Percentiles rank a stretch among this genome's conserved stretches.
phyloP scores from a whole-genome alignment of 2,113 vertebrate genomes.

The Antigone vipio region DNA sequence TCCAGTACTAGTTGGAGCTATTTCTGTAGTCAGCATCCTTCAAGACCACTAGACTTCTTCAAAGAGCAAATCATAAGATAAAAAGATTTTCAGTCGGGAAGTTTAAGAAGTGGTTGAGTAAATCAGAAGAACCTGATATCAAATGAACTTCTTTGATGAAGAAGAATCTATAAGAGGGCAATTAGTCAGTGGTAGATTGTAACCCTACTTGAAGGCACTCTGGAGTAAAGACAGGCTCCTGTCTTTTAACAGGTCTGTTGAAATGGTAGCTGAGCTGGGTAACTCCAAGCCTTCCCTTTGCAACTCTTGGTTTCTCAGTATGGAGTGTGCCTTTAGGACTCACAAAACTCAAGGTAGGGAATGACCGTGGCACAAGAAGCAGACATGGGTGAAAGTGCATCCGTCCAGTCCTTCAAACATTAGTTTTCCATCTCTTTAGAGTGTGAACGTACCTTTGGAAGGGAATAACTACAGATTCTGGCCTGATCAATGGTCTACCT shows the following conservation, averaged over 20 bases:
- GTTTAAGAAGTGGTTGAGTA: slow-evolving; percentile 1
- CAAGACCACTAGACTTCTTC: slow-evolving; percentile 42
- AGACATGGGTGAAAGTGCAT: not conserved
- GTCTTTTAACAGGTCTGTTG: not conserved
- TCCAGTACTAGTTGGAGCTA: not conserved
- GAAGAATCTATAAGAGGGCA: not conserved
- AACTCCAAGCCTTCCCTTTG: not conserved
- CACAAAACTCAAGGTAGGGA: not conserved
- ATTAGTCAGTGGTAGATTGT: not conserved
- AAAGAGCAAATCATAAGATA: slow-evolving; percentile 5
- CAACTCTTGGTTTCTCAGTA: not conserved
- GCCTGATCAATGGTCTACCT: not conserved
- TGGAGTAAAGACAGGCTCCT: not conserved
- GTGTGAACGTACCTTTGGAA: not conserved
- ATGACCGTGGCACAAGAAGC: not conserved
- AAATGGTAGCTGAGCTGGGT: not conserved
- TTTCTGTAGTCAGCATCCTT: slow-evolving; percentile 16
- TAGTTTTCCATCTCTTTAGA: not conserved
- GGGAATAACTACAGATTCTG: not conserved
- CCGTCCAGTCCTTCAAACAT: not conserved
- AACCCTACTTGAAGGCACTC: not conserved
- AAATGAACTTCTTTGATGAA: not conserved
- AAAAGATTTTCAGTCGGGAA: not conserved
- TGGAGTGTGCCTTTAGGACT: not conserved
- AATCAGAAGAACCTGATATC: slow-evolving; percentile 27